Conservation (phyloP, 2,113 vertebrate genomes). For the Petroica traversi region DNA sequence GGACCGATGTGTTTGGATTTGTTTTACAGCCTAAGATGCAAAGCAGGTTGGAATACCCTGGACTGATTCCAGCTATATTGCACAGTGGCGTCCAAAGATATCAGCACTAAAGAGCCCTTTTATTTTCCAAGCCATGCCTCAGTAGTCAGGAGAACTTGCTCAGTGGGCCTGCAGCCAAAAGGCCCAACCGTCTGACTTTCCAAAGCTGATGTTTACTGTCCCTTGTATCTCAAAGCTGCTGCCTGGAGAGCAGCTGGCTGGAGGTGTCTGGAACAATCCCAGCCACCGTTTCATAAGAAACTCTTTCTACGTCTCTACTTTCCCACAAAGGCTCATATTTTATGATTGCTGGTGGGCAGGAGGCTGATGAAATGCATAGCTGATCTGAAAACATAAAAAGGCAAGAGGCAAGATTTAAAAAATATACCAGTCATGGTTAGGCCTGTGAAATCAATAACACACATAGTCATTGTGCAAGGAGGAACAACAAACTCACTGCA, state of each 20-base stretch:
- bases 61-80: background rate
- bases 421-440: slow-evolving; percentile 21
- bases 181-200: background rate
- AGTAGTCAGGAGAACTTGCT: slow-evolving; percentile 24
- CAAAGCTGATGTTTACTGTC: slow-evolving; percentile 41
- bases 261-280: slow-evolving; percentile 64
- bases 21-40: slow-evolving; percentile 11
- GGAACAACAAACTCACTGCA: slow-evolving; percentile 38
- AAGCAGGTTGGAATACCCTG: slow-evolving; percentile 29
- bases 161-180: slow-evolving; percentile 40
- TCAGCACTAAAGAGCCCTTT: slow-evolving; percentile 23
- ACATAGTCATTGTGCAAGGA: slow-evolving; percentile 18
- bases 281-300: slow-evolving; percentile 45
- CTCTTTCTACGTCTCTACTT: slow-evolving; percentile 42
- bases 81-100: background rate
- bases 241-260: slow-evolving; percentile 60
- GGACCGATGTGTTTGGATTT: background rate
- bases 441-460: slow-evolving; percentile 46
- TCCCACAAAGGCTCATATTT: slow-evolving; percentile 60
- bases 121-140: background rate
- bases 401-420: slow-evolving; percentile 32
- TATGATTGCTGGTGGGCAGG: slow-evolving; percentile 48
- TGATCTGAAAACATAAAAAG: slow-evolving; percentile 41
- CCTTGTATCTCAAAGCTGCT: slow-evolving; percentile 45
- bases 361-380: slow-evolving; percentile 51